Evolutionary conservation across 2,888 invertebrate genomes (phyloP).

Genomic region (Smittia aterrima): DNA sequence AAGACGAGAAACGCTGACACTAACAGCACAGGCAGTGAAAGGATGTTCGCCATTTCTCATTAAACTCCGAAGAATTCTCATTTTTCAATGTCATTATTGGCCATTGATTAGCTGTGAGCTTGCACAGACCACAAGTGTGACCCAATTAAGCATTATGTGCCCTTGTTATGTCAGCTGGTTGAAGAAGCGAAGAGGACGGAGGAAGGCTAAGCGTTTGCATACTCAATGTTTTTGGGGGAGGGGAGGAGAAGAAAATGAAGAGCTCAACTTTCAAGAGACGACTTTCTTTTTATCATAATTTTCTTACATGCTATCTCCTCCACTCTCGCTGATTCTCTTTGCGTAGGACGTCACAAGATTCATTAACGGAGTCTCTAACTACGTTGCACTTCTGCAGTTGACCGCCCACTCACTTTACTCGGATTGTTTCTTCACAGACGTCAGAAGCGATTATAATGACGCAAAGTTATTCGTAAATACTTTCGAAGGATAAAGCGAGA

Average conservation of each 20-base stretch:
- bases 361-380: conserved; percentile 21
- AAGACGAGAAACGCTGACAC: not conserved
- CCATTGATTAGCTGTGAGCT: not conserved
- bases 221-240: too few species aligned
- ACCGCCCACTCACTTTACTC: not conserved
- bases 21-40: not conserved
- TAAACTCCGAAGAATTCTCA: not conserved
- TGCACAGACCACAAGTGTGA: conserved; percentile 17
- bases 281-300: not conserved
- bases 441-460: too few species aligned
- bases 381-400: not conserved
- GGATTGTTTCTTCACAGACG: too few species aligned
- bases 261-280: not conserved
- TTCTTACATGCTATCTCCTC: not conserved
- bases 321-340: conserved; percentile 21
- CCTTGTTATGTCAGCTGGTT: conserved; percentile 1
- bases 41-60: not conserved
- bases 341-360: conserved; percentile 29
- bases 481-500: too few species aligned
- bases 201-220: too few species aligned
- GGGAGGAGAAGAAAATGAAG: not conserved
- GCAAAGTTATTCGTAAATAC: too few species aligned
- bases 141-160: conserved; percentile 30
- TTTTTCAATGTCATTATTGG: not conserved
- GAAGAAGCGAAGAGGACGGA: not conserved